A percentile compares a stretch with the other conserved stretches of the same genome.
Evolutionary conservation across 2,888 invertebrate genomes (phyloP).

Genomic region (Athalia circularis): DNA sequence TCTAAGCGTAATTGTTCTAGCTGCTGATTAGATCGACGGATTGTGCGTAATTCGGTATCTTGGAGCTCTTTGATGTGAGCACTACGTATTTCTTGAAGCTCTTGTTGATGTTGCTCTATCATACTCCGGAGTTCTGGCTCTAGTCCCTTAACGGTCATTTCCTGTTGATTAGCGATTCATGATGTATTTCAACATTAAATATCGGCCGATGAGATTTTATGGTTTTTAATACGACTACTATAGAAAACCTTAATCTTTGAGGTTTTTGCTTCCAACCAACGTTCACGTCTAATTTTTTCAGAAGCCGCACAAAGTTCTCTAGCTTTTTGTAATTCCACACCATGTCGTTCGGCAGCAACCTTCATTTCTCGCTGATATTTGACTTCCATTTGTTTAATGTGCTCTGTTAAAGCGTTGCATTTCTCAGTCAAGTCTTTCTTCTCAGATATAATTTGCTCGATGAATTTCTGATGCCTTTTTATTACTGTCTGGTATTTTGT

Average conservation of each 20-base stretch:
- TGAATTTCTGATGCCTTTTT: slow-evolving; percentile 87
- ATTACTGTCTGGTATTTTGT: slow-evolving; percentile 85
- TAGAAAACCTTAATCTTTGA: slow-evolving; percentile 86
- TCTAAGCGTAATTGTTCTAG: slow-evolving; percentile 79
- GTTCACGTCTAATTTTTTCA: slow-evolving; percentile 84
- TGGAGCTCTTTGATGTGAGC: slow-evolving; percentile 82
- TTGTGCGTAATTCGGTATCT: slow-evolving; percentile 79
- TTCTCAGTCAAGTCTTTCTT: slow-evolving; percentile 86
- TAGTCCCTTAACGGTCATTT: slow-evolving; percentile 90
- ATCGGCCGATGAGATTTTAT: too few species aligned
- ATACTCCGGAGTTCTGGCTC: slow-evolving; percentile 89
- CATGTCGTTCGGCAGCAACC: slow-evolving; percentile 84
- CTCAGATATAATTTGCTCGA: slow-evolving; percentile 87
- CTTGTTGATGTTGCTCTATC: slow-evolving; percentile 83
- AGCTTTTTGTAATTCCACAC: slow-evolving; percentile 83
- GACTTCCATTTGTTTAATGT: slow-evolving; percentile 81
- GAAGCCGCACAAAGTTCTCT: slow-evolving; percentile 87
- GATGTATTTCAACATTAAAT: slow-evolving; percentile 7
- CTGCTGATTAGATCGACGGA: slow-evolving; percentile 79
- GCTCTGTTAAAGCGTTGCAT: slow-evolving; percentile 82
- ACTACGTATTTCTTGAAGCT: slow-evolving; percentile 81
- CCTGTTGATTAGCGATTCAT: slow-evolving; percentile 73
- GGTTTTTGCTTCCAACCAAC: slow-evolving; percentile 89
- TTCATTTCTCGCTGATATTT: slow-evolving; percentile 81
- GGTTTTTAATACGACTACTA: not conserved